Evolutionary conservation across 1,140 invertebrate genomes (phyloP).

Genomic region (Agraylea sexmaculata): DNA sequence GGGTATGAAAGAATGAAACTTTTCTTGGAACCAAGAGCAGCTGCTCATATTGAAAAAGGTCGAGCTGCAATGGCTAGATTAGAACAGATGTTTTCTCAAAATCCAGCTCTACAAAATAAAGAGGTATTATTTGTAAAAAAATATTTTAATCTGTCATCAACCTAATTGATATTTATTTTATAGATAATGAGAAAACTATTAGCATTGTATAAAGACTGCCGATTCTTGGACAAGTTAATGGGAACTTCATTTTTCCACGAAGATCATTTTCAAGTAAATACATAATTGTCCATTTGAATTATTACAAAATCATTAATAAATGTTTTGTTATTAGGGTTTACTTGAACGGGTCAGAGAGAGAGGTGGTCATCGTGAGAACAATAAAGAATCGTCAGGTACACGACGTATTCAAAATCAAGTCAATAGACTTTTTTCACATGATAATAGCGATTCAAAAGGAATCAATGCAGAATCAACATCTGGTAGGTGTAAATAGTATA

Average conservation of each 20-base stretch:
- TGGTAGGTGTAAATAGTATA: too few relatives aligned
- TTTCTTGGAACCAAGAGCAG: constrained; percentile 48
- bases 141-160: neutral
- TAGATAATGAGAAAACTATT: constrained; percentile 64
- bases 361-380: constrained; percentile 21
- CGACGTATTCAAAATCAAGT: constrained; percentile 37
- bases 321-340: constrained; percentile 26
- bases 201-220: constrained; percentile 75
- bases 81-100: constrained; percentile 63
- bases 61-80: constrained; percentile 59
- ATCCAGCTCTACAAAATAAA: constrained; percentile 57
- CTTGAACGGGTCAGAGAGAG: constrained; percentile 36
- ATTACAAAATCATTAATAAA: neutral
- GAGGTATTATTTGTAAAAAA: constrained; percentile 35
- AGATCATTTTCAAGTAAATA: constrained; percentile 50
- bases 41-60: constrained; percentile 62
- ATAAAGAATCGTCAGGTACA: constrained; percentile 28
- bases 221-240: constrained; percentile 72
- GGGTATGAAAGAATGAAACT: constrained; percentile 33
- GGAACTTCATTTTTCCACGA: constrained; percentile 78
- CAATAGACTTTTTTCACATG: constrained; percentile 31
- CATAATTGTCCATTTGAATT: too few relatives aligned
- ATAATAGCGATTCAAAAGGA: constrained; percentile 16
- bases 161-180: constrained; percentile 21
- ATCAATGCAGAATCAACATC: too few relatives aligned